Conservation (phyloP, 2,113 vertebrate species). For the Corapipo altera region DNA sequence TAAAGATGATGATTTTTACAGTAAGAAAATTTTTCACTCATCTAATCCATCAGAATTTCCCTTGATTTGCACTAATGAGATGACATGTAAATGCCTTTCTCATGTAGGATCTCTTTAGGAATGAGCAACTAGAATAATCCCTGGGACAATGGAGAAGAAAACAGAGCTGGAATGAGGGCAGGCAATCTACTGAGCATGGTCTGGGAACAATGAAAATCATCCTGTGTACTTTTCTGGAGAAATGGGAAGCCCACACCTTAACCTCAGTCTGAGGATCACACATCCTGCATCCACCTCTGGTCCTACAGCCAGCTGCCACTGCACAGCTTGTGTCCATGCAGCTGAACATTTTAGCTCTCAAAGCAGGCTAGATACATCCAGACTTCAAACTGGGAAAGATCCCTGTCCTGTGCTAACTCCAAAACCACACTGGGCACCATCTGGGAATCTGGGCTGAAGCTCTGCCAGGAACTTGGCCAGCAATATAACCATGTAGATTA, state of each 20-base stretch:
- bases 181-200: not conserved
- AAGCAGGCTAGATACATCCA: not conserved
- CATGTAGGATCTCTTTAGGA: not conserved
- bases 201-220: not conserved
- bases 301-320: not conserved
- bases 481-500: not conserved
- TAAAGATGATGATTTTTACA: not conserved
- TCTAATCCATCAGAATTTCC: not conserved
- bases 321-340: not conserved
- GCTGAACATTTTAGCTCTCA: not conserved
- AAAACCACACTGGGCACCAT: not conserved
- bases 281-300: not conserved
- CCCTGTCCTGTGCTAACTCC: not conserved
- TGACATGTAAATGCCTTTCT: not conserved
- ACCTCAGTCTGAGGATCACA: not conserved
- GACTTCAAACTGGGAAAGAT: not conserved
- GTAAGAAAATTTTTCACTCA: not conserved
- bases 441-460: not conserved
- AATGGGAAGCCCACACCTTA: not conserved
- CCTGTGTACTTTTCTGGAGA: not conserved
- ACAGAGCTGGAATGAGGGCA: not conserved
- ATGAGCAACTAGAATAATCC: not conserved
- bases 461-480: not conserved
- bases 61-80: not conserved
- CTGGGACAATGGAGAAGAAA: not conserved